Evolutionary conservation across 1,140 invertebrate genomes (phyloP).

Genomic region (Drosophila yakuba): DNA sequence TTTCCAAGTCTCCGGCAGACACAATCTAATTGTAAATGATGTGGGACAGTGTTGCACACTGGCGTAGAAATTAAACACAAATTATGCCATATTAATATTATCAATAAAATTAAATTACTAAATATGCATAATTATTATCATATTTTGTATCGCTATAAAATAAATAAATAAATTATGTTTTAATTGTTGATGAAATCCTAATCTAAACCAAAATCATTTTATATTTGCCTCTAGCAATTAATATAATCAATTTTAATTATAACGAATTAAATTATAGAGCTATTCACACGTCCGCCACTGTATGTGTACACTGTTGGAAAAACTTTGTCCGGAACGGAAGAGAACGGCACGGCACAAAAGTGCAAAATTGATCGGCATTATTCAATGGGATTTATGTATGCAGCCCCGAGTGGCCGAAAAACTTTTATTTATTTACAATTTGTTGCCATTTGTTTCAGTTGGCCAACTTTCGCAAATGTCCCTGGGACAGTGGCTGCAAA

Average conservation of each 20-base stretch:
- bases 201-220: no score
- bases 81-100: background rate
- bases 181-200: no score
- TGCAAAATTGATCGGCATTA: slow-evolving; percentile 35
- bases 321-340: slow-evolving; percentile 19
- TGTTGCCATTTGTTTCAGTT: slow-evolving; percentile 61
- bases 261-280: background rate
- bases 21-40: slow-evolving; percentile 76
- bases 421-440: slow-evolving; percentile 65
- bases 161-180: no score
- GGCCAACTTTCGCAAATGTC: slow-evolving; percentile 25
- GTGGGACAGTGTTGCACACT: slow-evolving; percentile 47
- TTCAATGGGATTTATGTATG: slow-evolving; percentile 47
- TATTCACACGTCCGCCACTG: background rate
- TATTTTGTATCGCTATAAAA: no score
- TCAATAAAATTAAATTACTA: background rate
- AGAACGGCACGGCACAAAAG: background rate
- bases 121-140: no score
- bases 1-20: slow-evolving; percentile 3
- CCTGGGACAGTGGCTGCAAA: slow-evolving; percentile 29
- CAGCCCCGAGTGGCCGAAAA: slow-evolving; percentile 17
- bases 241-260: background rate
- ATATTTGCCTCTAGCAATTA: background rate
- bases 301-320: slow-evolving; percentile 2
- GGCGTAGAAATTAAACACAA: background rate